Evolutionary conservation across 2,113 vertebrate genomes (phyloP).

Genomic region (Sebastes schlegelii): DNA sequence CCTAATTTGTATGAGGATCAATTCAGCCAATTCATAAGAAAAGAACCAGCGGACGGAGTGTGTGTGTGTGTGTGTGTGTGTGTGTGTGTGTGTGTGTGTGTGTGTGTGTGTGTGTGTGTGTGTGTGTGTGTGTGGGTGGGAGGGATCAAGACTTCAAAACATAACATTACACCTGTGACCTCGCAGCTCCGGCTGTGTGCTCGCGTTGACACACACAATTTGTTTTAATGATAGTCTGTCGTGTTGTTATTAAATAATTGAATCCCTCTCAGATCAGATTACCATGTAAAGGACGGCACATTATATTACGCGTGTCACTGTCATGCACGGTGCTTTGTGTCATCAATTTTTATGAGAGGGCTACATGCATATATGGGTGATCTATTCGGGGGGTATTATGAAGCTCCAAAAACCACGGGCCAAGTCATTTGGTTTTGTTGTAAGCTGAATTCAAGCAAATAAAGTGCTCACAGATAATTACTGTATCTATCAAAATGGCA

Average conservation of each 20-base stretch:
- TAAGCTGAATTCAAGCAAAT: constrained; percentile 23
- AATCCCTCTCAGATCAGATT: constrained; percentile 80
- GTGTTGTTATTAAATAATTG: constrained; percentile 84
- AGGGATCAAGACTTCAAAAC: constrained; percentile 60
- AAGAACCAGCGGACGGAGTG: constrained; percentile 42
- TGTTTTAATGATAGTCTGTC: constrained; percentile 80
- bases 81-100: constrained; percentile 48
- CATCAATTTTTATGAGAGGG: constrained; percentile 69
- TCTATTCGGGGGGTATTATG: not conserved
- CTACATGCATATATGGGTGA: constrained; percentile 25
- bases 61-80: constrained; percentile 31
- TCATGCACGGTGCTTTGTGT: constrained; percentile 36
- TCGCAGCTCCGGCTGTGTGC: constrained; percentile 51
- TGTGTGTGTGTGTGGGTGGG: constrained; percentile 43
- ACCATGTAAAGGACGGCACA: constrained; percentile 71
- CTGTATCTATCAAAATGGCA: constrained; percentile 24
- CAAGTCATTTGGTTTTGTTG: constrained; percentile 13
- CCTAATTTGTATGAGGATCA: constrained; percentile 90
- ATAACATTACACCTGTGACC: constrained; percentile 82
- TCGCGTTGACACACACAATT: constrained; percentile 76
- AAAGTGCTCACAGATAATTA: constrained; percentile 14
- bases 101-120: constrained; percentile 37
- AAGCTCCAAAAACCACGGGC: constrained; percentile 25
- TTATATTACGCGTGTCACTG: constrained; percentile 68
- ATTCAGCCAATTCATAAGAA: constrained; percentile 90